Conservation (phyloP, 2,888 invertebrate genomes). For the Arenicola marina region DNA sequence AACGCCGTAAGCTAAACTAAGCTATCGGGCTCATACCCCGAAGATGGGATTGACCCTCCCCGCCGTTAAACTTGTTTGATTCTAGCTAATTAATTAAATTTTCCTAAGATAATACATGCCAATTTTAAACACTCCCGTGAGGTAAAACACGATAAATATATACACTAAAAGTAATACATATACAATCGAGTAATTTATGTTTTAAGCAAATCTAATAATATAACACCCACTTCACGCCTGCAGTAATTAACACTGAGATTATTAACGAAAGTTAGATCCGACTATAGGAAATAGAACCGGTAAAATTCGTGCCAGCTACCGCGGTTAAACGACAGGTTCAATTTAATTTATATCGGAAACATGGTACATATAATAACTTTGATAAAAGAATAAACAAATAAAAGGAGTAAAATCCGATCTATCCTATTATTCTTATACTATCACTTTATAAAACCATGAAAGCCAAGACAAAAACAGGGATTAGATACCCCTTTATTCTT, state of each 20-base stretch:
- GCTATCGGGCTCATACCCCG: constrained; percentile 37
- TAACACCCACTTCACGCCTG: constrained; percentile 6
- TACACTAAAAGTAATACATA: background rate
- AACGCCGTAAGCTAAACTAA: constrained; percentile 34
- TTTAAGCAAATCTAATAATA: too few species aligned
- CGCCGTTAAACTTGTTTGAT: constrained; percentile 26
- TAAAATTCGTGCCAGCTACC: constrained; percentile 43
- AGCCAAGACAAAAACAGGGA: constrained; percentile 36
- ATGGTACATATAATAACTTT: too few species aligned
- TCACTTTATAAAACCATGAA: constrained; percentile 16
- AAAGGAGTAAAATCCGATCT: constrained; percentile 8
- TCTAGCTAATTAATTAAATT: constrained; percentile 21
- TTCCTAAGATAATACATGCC: constrained; percentile 11
- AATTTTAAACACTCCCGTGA: background rate
- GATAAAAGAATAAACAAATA: background rate
- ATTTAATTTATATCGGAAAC: constrained; percentile 25
- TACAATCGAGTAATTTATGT: background rate
- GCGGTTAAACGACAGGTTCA: constrained; percentile 41
- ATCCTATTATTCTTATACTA: background rate
- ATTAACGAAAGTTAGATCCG: constrained; percentile 11
- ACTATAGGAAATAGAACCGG: constrained; percentile 13
- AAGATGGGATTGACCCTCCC: constrained; percentile 22
- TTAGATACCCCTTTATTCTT: constrained; percentile 45
- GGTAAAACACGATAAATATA: background rate
- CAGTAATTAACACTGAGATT: constrained; percentile 19